Percentiles rank a stretch among this genome's conserved stretches.
Evolutionary conservation across 2,113 vertebrate genomes (phyloP).

Genomic region (Colius striatus): DNA sequence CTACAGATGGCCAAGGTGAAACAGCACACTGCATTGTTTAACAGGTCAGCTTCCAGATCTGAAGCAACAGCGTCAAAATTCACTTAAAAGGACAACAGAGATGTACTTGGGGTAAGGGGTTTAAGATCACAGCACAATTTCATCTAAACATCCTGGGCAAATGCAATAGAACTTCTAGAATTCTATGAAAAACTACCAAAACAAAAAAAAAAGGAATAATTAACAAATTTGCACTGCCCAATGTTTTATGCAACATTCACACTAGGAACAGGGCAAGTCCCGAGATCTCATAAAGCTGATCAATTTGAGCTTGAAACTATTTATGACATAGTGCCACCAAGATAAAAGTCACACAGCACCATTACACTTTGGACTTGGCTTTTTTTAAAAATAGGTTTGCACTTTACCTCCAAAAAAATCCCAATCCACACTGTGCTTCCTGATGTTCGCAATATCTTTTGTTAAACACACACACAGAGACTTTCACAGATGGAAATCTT

Average conservation of each 20-base stretch:
- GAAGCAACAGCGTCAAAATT: neutral
- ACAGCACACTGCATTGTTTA: neutral
- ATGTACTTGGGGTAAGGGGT: neutral
- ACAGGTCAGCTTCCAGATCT: neutral
- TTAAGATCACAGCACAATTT: neutral
- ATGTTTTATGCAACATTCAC: slow-evolving; percentile 1
- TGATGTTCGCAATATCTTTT: neutral
- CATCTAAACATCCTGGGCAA: neutral
- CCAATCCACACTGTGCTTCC: neutral
- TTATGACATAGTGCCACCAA: slow-evolving; percentile 60
- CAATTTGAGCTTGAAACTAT: slow-evolving; percentile 70
- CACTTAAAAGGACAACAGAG: neutral
- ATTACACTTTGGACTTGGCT: slow-evolving; percentile 75
- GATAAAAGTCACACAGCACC: slow-evolving; percentile 67
- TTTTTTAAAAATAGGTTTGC: slow-evolving; percentile 38
- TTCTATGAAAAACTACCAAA: neutral
- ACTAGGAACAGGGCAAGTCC: slow-evolving; percentile 28
- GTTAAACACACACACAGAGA: slow-evolving; percentile 7
- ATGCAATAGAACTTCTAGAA: neutral
- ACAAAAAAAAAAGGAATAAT: neutral
- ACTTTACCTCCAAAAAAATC: slow-evolving; percentile 64
- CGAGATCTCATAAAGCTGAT: slow-evolving; percentile 67
- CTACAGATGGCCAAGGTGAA: neutral
- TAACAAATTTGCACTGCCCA: neutral
- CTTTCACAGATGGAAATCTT: neutral